phyloP scores from a whole-genome alignment of 2,797 vertebrate species.

The Salmo trutta region DNA sequence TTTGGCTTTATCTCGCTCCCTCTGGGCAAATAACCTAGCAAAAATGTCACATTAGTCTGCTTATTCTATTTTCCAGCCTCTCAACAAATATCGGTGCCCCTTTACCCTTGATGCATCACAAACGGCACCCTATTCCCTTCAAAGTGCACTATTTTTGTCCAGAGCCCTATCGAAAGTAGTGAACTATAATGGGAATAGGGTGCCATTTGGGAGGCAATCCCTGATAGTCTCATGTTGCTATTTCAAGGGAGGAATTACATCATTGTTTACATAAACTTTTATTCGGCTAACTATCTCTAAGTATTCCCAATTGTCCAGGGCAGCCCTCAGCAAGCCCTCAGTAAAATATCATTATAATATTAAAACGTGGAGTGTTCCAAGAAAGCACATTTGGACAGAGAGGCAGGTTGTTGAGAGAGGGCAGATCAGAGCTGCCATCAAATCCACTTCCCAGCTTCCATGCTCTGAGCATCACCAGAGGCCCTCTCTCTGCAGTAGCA shows the following conservation, averaged over 20 bases:
- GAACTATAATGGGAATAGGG: background rate
- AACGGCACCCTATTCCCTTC: background rate
- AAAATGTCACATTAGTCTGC: constrained; percentile 31
- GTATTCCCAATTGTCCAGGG: background rate
- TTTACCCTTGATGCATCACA: background rate
- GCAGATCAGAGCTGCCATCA: background rate
- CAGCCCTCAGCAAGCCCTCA: background rate
- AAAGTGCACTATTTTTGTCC: background rate
- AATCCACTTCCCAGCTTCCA: background rate
- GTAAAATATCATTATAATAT: background rate
- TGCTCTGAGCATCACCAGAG: background rate
- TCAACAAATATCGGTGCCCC: background rate
- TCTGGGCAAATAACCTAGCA: constrained; percentile 12
- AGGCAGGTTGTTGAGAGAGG: background rate
- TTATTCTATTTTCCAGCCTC: background rate
- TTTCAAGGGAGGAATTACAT: constrained; percentile 23
- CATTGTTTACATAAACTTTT: constrained; percentile 24
- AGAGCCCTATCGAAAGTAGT: background rate
- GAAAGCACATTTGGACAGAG: background rate
- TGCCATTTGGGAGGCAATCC: background rate
- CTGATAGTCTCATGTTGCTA: constrained; percentile 12
- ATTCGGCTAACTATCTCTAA: background rate
- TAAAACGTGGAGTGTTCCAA: background rate
- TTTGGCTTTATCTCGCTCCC: background rate
- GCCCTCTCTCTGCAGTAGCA: background rate